A percentile compares a stretch with the other conserved stretches of the same genome.
Conservation (phyloP, 2,113 vertebrate genomes). For the Aramus guarauna region DNA sequence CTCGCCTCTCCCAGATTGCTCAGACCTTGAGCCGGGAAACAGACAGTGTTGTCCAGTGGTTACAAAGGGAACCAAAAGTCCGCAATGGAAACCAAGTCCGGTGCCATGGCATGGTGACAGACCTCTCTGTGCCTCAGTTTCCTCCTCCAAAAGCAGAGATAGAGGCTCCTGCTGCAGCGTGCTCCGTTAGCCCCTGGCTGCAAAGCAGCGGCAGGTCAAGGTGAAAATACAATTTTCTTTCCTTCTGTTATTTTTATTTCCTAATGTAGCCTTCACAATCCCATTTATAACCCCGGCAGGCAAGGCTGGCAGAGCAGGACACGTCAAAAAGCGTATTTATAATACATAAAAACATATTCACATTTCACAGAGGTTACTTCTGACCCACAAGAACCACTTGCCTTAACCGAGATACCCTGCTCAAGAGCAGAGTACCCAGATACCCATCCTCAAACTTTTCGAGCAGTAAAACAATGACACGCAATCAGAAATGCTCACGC, state of each 20-base stretch:
- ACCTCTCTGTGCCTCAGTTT: background rate
- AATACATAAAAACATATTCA: background rate
- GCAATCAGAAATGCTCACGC: background rate
- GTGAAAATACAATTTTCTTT: background rate
- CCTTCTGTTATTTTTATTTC: background rate
- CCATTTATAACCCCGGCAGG: background rate
- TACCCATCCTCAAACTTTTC: background rate
- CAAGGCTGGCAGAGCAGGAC: background rate
- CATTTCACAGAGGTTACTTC: background rate
- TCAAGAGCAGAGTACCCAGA: background rate
- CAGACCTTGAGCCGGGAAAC: fast-evolving
- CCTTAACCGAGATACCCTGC: slow-evolving; percentile 32
- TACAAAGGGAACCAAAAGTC: background rate
- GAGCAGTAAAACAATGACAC: background rate
- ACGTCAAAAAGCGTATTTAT: background rate
- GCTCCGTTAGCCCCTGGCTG: background rate
- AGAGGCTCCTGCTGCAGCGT: background rate
- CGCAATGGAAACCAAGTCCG: background rate
- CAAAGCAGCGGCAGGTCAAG: background rate
- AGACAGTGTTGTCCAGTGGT: background rate
- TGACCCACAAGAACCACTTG: slow-evolving; percentile 44
- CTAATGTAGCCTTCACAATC: background rate
- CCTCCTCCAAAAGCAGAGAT: background rate
- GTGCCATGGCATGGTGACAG: background rate
- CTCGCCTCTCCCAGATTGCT: background rate